Evolutionary conservation across 2,888 invertebrate genomes (phyloP).

Genomic region (Lydus trimaculatus): DNA sequence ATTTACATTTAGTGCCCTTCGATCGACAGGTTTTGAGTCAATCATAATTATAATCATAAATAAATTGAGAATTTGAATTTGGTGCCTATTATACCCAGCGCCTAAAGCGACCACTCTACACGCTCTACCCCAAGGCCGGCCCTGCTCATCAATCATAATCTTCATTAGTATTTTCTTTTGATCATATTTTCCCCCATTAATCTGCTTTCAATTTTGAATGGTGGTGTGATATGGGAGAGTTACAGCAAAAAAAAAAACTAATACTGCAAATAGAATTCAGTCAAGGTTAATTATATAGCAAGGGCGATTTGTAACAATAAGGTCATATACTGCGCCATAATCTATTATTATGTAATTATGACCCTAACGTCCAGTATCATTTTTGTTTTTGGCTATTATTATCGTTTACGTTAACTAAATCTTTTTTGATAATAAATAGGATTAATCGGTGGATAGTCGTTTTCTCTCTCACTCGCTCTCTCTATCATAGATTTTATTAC

Average conservation of each 20-base stretch:
- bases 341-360: background rate
- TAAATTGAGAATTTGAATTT: too few relatives aligned
- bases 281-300: constrained; percentile 3
- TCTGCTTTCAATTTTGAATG: background rate
- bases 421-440: too few relatives aligned
- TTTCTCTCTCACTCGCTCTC: too few relatives aligned
- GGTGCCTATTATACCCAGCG: too few relatives aligned
- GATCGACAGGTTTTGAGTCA: too few relatives aligned
- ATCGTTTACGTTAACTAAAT: background rate
- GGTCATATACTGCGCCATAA: background rate
- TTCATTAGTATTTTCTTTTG: background rate
- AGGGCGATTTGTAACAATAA: background rate
- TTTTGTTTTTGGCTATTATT: background rate
- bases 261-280: background rate
- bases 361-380: constrained; percentile 3
- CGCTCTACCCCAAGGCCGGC: too few relatives aligned
- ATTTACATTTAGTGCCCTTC: too few relatives aligned
- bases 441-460: too few relatives aligned
- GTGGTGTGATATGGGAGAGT: too few relatives aligned
- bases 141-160: background rate
- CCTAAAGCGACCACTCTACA: too few relatives aligned
- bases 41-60: too few relatives aligned
- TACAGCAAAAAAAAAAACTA: background rate
- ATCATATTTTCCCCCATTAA: background rate
- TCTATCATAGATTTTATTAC: too few relatives aligned